phyloP scores from a whole-genome alignment of 2,113 vertebrate species.

The Neodontobutis hainanensis region DNA sequence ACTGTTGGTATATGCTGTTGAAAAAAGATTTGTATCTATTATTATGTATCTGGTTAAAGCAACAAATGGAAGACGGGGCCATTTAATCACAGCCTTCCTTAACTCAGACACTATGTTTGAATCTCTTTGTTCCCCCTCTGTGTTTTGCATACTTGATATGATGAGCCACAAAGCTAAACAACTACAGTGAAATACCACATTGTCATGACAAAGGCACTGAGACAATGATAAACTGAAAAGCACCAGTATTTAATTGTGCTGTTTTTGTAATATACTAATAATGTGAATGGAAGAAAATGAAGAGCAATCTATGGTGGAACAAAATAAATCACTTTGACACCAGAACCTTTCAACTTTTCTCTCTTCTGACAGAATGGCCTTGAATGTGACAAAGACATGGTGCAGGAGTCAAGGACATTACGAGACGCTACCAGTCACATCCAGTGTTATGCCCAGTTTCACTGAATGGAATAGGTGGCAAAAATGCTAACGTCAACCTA shows the following conservation, averaged over 20 bases:
- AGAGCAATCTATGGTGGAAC: conserved; percentile 1
- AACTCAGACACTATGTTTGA: not conserved
- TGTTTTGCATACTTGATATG: not conserved
- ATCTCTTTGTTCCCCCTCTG: conserved; percentile 6
- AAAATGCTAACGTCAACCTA: too few species aligned
- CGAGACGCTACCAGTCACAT: not conserved
- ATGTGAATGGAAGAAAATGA: conserved; percentile 21
- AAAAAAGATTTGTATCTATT: too few species aligned
- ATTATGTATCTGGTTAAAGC: too few species aligned
- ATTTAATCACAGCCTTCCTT: too few species aligned
- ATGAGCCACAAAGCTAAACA: not conserved
- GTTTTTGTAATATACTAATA: not conserved
- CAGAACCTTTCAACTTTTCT: not conserved
- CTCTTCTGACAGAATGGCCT: conserved; percentile 19
- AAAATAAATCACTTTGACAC: conserved; percentile 22
- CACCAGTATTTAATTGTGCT: conserved; percentile 20
- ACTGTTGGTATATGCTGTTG: too few species aligned
- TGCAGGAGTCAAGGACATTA: not conserved
- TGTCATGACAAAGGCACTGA: conserved; percentile 17
- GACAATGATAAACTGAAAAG: conserved; percentile 10
- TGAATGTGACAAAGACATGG: conserved; percentile 14
- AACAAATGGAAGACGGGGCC: too few species aligned
- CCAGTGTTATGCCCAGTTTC: too few species aligned
- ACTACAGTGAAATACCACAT: conserved; percentile 27
- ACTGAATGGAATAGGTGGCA: too few species aligned